phyloP scores from a whole-genome alignment of 2,797 vertebrate genomes.

The Hippocampus kuda region DNA sequence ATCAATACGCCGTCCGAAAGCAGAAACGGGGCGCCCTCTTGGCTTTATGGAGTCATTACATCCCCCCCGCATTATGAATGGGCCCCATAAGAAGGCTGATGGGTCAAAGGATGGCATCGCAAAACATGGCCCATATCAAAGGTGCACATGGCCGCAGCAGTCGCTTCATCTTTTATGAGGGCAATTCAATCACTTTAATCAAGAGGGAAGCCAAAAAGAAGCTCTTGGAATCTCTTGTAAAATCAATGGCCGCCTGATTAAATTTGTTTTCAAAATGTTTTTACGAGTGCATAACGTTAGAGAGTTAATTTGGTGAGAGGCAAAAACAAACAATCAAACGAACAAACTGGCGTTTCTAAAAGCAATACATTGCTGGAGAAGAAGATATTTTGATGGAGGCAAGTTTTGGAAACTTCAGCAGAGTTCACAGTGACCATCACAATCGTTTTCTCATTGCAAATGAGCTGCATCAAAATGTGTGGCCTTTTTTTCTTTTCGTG shows the following conservation, averaged over 20 bases:
- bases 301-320: background rate
- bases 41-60: conserved; percentile 61
- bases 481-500: conserved; percentile 39
- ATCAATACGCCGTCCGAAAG: conserved; percentile 55
- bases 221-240: conserved; percentile 50
- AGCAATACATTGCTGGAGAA: background rate
- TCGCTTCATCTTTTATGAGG: conserved; percentile 49
- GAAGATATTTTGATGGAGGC: background rate
- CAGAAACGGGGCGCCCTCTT: conserved; percentile 43
- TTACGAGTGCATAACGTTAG: conserved; percentile 9
- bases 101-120: conserved; percentile 37
- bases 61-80: conserved; percentile 56
- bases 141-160: conserved; percentile 16
- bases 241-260: conserved; percentile 24
- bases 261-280: conserved; percentile 29
- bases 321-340: background rate
- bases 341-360: background rate
- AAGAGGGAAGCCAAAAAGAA: conserved; percentile 37
- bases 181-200: conserved; percentile 58
- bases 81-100: conserved; percentile 46
- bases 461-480: conserved; percentile 37
- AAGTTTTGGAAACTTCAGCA: conserved; percentile 17
- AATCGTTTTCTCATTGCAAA: conserved; percentile 30
- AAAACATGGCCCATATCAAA: conserved; percentile 47
- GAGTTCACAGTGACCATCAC: conserved; percentile 21